Conservation (phyloP, 2,888 invertebrate genomes). For the Plagodis dolabraria region DNA sequence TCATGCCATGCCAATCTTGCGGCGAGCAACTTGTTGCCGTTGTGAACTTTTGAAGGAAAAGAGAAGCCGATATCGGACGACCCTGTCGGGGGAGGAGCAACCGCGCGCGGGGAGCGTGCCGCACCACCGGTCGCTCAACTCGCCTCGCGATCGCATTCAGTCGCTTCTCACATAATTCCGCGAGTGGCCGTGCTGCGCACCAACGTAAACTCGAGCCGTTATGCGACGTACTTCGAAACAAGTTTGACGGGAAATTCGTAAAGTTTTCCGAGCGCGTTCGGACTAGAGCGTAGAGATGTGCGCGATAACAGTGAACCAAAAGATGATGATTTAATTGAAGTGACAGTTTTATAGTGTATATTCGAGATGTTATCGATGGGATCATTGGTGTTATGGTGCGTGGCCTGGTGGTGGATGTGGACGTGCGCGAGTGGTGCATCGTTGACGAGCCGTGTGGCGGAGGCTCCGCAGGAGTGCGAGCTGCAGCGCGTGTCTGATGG, state of each 20-base stretch:
- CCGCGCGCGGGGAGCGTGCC: slow-evolving; percentile 73
- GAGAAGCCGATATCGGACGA: slow-evolving; percentile 64
- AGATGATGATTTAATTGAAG: slow-evolving; percentile 77
- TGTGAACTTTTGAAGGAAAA: slow-evolving; percentile 74
- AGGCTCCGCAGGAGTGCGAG: slow-evolving; percentile 89
- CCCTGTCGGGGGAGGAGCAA: slow-evolving; percentile 80
- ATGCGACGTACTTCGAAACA: slow-evolving; percentile 82
- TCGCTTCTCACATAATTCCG: slow-evolving; percentile 65
- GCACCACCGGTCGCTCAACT: slow-evolving; percentile 76
- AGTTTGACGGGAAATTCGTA: slow-evolving; percentile 84
- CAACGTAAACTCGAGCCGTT: slow-evolving; percentile 68
- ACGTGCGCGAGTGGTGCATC: slow-evolving; percentile 72
- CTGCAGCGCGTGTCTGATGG: slow-evolving; percentile 86
- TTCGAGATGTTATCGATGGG: slow-evolving; percentile 78
- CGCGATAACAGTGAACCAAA: slow-evolving; percentile 69
- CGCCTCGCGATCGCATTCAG: slow-evolving; percentile 66
- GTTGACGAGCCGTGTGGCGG: slow-evolving; percentile 83
- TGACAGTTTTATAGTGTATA: slow-evolving; percentile 79
- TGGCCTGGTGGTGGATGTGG: slow-evolving; percentile 71
- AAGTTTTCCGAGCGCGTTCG: slow-evolving; percentile 78
- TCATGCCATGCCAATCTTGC: slow-evolving; percentile 84
- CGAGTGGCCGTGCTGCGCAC: slow-evolving; percentile 55
- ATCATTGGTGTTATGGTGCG: slow-evolving; percentile 74
- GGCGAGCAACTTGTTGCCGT: slow-evolving; percentile 83
- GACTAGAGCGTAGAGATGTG: slow-evolving; percentile 75